A percentile compares a stretch with the other conserved stretches of the same genome.
These are phyloP conservation scores for Branchipolynoe longqiensis DNA, from an alignment of 2,888 invertebrate genomes.

Conservation along the genomic window DNA sequence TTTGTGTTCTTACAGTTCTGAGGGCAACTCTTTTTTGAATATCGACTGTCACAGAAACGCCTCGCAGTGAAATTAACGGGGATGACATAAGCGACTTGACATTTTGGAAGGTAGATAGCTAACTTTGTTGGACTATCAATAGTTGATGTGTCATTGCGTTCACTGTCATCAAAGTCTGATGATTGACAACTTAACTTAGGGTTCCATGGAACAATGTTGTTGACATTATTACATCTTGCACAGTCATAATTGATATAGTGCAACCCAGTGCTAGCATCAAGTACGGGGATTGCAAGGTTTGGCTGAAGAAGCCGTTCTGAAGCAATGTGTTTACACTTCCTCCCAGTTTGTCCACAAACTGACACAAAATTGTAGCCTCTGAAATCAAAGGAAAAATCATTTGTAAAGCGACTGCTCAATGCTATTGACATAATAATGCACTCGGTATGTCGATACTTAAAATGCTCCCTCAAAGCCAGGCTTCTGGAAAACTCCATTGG, in stretches of 20 bases:
- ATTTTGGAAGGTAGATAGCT: neutral
- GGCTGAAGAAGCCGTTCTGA: neutral
- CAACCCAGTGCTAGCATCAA: neutral
- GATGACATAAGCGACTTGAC: neutral
- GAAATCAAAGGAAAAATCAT: no score
- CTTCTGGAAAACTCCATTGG: neutral
- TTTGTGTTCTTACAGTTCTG: neutral
- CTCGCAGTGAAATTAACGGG: neutral
- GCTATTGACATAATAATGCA: neutral
- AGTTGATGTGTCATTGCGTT: neutral
- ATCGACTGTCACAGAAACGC: neutral
- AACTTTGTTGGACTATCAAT: neutral
- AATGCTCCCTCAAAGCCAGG: neutral
- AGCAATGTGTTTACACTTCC: neutral
- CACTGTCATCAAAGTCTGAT: neutral
- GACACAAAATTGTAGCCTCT: constrained; percentile 6
- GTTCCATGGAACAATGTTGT: neutral
- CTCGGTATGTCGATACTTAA: neutral
- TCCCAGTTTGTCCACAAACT: constrained; percentile 28
- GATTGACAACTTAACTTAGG: neutral
- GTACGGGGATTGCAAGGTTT: constrained; percentile 30
- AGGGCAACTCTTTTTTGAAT: neutral
- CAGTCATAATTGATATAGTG: constrained; percentile 23
- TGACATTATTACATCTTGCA: constrained; percentile 37
- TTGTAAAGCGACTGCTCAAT: neutral